Evolutionary conservation across 64 coral and sea anemone genomes (phyloP), one percentile per base, ranked within the genome.

Genomic region (Dendrophyllia cribrosa): DNA sequence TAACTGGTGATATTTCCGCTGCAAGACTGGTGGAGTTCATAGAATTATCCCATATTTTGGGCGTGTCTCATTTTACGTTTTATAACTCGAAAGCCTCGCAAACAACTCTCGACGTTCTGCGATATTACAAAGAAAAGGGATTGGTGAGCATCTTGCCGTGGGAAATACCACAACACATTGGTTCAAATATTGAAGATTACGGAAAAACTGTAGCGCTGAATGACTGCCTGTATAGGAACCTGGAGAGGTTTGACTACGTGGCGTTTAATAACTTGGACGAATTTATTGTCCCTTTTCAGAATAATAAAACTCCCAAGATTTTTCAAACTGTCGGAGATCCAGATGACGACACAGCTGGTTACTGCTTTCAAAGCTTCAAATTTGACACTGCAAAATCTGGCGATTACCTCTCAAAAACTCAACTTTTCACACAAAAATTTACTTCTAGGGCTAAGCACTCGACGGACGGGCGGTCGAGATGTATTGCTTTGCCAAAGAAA

Each of bases 191-290:
- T 5, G 74, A 85, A 85, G 83, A 93, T 26, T 20, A 58, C 11
- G 91, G 91, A 26, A 71, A 93, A 70, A 75, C 85, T 4, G 14
- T 72, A 19, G 83, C 91, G 77, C 60, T 86, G 4, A 83, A 86
- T 44, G 91, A 93, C 65, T 93, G 91, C 17, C 34, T 93, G 59
- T 93, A 86, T 56, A 86, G 91, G 76, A 56, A 72, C 48, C 58
- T 76, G 72, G 74, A 24, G 22, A 51, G 23, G 59, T 62, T 85
- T 14, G 72, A 53, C 6, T 93, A 67, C 23, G 49, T 78, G 14
- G 82, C 82, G 5, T 87, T 87, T 66, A 93, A 93, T 20, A 49
- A 86, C 19, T 34, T 93, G 12, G 91, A 93, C 63, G 91, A 93
- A 58, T 93, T 87, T 53, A 86, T 93, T 20, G 82, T 93, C 24